Evolutionary conservation across 2,797 vertebrate species (phyloP).

Genomic region (Acanthurus lineatus): DNA sequence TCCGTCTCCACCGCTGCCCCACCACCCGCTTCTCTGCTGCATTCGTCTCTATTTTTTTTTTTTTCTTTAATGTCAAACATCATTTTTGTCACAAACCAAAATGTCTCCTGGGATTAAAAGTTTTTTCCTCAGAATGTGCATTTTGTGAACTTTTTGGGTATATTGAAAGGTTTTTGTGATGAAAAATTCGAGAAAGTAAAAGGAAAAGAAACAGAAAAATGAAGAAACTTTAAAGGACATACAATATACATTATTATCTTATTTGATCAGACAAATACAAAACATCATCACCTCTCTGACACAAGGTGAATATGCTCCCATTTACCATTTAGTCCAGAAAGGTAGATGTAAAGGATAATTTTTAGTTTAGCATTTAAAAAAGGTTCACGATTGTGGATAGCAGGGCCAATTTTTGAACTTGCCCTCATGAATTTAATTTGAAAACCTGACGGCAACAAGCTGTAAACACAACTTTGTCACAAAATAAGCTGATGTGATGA

Average conservation of each 20-base stretch:
- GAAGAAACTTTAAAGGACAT: background rate
- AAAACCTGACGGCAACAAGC: no score
- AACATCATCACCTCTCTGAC: background rate
- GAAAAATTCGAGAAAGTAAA: no score
- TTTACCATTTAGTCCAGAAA: background rate
- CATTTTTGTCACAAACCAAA: constrained; percentile 24
- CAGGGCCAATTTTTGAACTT: no score
- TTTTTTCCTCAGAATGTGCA: background rate
- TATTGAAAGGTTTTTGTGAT: no score
- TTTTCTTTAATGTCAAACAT: constrained; percentile 40
- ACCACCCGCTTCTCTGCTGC: background rate
- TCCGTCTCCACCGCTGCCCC: constrained; percentile 5
- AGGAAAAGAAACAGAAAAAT: background rate
- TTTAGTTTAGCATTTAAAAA: no score
- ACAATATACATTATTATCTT: background rate
- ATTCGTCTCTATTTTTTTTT: background rate
- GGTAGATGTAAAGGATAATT: no score
- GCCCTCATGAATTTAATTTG: no score
- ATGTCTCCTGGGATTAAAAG: constrained; percentile 26
- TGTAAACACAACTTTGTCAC: no score
- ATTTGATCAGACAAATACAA: background rate
- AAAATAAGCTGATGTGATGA: no score
- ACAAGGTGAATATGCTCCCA: background rate
- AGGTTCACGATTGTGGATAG: no score
- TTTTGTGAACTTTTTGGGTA: background rate